Evolutionary conservation across 2,113 vertebrate species (phyloP).

Genomic region (Elephas maximus): DNA sequence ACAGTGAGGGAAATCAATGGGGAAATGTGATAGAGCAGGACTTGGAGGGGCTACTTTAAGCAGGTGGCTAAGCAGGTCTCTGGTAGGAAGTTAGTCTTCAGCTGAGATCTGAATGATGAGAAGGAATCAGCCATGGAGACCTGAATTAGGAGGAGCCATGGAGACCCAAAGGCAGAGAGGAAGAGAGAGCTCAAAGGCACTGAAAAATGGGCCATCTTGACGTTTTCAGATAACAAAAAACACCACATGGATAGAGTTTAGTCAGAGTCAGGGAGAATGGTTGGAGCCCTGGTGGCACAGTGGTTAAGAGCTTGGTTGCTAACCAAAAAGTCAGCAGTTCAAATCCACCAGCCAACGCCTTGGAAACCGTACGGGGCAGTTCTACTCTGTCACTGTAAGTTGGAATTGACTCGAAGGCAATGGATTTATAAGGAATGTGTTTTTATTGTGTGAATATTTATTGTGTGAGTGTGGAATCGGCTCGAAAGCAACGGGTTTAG

Average conservation of each 20-base stretch:
- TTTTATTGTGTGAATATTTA: too few species aligned
- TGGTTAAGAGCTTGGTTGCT: too few species aligned
- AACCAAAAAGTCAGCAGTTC: too few species aligned
- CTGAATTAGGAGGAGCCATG: not conserved
- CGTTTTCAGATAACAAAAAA: not conserved
- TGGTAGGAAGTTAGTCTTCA: not conserved
- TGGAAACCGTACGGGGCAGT: too few species aligned
- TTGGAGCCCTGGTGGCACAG: too few species aligned
- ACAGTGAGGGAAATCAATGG: not conserved
- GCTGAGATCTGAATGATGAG: not conserved
- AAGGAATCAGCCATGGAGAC: not conserved
- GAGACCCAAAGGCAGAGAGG: not conserved
- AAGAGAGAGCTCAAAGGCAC: not conserved
- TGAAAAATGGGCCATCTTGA: accelerated
- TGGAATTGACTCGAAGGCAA: too few species aligned
- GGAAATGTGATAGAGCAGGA: accelerated
- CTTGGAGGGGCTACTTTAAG: not conserved
- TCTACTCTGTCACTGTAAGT: too few species aligned
- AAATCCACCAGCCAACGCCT: too few species aligned
- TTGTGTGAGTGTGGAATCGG: too few species aligned
- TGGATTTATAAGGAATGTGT: too few species aligned
- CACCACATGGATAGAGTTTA: not conserved
- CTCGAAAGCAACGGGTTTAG: too few species aligned
- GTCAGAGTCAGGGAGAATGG: not conserved
- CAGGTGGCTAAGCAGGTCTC: not conserved